Conservation (phyloP, 2,113 vertebrate genomes). For the Colius striatus region DNA sequence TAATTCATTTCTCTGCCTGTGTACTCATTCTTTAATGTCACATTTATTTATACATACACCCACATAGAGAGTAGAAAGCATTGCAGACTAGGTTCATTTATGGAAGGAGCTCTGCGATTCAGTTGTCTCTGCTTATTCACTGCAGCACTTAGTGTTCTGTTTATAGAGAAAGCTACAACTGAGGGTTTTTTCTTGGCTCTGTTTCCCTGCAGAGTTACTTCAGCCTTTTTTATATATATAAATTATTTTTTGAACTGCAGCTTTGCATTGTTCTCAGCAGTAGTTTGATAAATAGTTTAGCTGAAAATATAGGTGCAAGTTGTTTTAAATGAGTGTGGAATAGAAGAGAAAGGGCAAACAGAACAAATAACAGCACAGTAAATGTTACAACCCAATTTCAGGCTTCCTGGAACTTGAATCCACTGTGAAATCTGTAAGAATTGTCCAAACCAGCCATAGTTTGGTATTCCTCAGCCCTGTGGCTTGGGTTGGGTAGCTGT, state of each 20-base stretch:
- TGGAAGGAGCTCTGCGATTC: conserved; percentile 52
- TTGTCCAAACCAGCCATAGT: not conserved
- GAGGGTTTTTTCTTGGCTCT: conserved; percentile 28
- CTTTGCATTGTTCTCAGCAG: conserved; percentile 27
- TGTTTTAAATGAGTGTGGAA: not conserved
- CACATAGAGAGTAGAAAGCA: conserved; percentile 48
- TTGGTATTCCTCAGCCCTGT: not conserved
- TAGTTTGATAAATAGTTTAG: conserved; percentile 27
- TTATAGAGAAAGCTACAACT: conserved; percentile 64
- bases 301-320: not conserved
- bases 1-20: conserved; percentile 59
- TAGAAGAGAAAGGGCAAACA: not conserved
- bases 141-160: conserved; percentile 39
- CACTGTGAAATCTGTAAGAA: not conserved
- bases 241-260: not conserved
- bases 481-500: not conserved
- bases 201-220: conserved; percentile 39
- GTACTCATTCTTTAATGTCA: conserved; percentile 55
- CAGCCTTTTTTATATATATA: not conserved
- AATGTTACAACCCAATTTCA: not conserved
- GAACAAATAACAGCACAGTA: not conserved
- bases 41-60: conserved; percentile 69
- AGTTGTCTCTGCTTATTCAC: conserved; percentile 50
- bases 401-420: not conserved
- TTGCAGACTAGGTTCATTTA: conserved; percentile 33